Base-by-base conservation (phyloP, 2,113 vertebrate genomes). In the Otolemur garnettii region DNA sequence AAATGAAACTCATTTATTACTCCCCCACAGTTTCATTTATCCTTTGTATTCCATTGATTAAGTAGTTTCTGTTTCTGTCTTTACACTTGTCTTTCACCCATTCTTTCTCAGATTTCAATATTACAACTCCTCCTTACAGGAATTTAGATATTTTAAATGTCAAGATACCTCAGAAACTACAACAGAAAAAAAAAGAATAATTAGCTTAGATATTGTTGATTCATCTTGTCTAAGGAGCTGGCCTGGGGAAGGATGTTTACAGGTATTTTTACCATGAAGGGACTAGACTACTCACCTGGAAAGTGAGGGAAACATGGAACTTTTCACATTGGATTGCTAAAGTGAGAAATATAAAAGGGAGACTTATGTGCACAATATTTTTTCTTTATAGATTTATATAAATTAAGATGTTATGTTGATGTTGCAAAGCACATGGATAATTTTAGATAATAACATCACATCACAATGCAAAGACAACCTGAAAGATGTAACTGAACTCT, bases 91-190 rank as follows among this genome's bases (percentile, higher is more conserved):
- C 35, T 7, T 91, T 74, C 78, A 1, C 72, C 7, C 55, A 55
- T 55, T 55, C 55, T 55, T 94, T 81, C 38, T 60, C 50, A 60
- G 6, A 21, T 88, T 28, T 71, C 18, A 62, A 14, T 38, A 80
- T 60, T 33, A 68, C 9, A 88, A 35, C 12, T 66, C 30, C 83
- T 53, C 4, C 3, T 60, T 22, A 77, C 12, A 81, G 12, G 59
- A 92, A 57, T 77, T 90, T 83, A 62, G 72, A 28, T 62, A 84
- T 64, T 94, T 50, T 90, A 90, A 68, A 91, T 90, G 59, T 59
- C 66, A 90, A 94, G 79, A 75, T 4, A 35, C 4, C 33, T 71
- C 89, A 74, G 38, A 90, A 81, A 74, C 24, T 81, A 77, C 28
- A 83, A 72, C 5, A 95, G n/a, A 81, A 88, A 93, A 38, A 38